These are phyloP conservation scores for Origma solitaria DNA, from an alignment of 2,113 vertebrate species.

Conservation along the genomic window DNA sequence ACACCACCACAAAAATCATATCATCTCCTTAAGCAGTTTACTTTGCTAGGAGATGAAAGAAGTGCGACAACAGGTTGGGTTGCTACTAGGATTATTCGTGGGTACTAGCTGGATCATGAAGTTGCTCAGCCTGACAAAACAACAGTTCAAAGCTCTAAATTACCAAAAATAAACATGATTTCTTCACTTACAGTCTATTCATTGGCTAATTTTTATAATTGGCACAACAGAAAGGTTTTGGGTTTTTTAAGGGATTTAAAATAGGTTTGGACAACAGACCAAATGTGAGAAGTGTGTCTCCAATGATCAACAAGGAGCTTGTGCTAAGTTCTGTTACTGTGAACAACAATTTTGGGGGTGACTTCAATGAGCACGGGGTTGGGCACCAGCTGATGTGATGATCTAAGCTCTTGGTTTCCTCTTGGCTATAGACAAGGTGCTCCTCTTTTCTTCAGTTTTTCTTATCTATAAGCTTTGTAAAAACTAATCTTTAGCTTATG, in stretches of 20 bases:
- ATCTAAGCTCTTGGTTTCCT: not conserved
- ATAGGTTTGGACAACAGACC: not conserved
- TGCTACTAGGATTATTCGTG: not conserved
- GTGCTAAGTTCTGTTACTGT: not conserved
- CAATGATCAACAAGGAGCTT: not conserved
- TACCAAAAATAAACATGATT: not conserved
- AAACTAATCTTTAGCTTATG: not conserved
- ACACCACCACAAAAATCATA: not conserved
- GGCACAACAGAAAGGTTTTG: not conserved
- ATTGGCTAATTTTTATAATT: not conserved
- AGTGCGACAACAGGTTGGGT: not conserved
- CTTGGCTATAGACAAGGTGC: not conserved
- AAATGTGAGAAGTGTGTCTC: rapidly evolving
- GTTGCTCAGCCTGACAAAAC: not conserved
- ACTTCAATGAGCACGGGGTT: not conserved
- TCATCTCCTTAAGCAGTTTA: not conserved
- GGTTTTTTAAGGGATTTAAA: not conserved
- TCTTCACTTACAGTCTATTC: not conserved
- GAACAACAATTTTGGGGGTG: not conserved
- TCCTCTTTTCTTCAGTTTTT: not conserved
- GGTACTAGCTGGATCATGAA: not conserved
- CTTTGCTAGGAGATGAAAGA: not conserved
- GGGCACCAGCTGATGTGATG: not conserved
- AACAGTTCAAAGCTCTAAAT: not conserved
- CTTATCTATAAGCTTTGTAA: not conserved